A percentile compares a stretch with the other conserved stretches of the same genome.
Conservation (phyloP, 2,797 vertebrate species). For the Aplochiton taeniatus region DNA sequence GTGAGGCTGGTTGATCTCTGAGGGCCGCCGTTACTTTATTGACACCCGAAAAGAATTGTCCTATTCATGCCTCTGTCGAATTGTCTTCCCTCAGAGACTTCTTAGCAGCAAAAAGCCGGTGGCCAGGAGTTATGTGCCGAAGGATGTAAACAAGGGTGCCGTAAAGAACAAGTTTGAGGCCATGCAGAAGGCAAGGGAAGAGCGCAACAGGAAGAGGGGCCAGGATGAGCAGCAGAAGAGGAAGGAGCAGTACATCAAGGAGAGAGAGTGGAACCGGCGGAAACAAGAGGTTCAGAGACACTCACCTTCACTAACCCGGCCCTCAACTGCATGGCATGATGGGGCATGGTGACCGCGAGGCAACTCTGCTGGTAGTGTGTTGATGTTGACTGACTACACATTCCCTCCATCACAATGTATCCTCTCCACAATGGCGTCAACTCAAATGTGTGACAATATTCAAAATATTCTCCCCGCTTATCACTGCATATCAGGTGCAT, state of each 20-base stretch:
- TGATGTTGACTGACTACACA: background rate
- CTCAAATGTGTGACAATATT: background rate
- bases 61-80: background rate
- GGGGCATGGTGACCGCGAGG: slow-evolving; percentile 16
- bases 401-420: background rate
- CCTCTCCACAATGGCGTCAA: background rate
- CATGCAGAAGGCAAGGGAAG: slow-evolving; percentile 97
- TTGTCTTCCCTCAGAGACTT: slow-evolving; percentile 82
- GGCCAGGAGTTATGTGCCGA: slow-evolving; percentile 92
- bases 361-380: slow-evolving; percentile 3
- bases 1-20: slow-evolving; percentile 46
- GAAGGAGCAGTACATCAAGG: slow-evolving; percentile 95
- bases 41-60: too few species aligned
- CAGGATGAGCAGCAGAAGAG: slow-evolving; percentile 92
- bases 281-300: slow-evolving; percentile 91
- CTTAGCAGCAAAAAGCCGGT: slow-evolving; percentile 88
- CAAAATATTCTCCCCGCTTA: too few species aligned
- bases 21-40: background rate
- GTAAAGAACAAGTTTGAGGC: slow-evolving; percentile 93
- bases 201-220: slow-evolving; percentile 90
- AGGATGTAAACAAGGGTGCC: slow-evolving; percentile 81
- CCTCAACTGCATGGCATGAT: slow-evolving; percentile 66
- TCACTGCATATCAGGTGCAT: too few species aligned
- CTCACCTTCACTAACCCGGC: slow-evolving; percentile 51
- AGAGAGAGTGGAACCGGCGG: slow-evolving; percentile 91